Evolutionary conservation across 2,797 vertebrate genomes (phyloP).

Genomic region (Danio kyathit): DNA sequence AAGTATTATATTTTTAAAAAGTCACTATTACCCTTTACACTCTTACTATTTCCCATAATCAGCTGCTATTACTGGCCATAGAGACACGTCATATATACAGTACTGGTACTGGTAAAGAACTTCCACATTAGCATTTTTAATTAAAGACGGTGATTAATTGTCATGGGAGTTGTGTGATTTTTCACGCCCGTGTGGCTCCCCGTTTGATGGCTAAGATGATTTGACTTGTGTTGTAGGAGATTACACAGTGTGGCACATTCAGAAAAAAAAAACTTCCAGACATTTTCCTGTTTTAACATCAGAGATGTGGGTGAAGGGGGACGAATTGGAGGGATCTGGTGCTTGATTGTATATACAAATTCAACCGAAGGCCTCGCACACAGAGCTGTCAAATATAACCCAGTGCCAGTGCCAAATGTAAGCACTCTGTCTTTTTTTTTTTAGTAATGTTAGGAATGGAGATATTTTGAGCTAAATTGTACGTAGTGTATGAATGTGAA

Average conservation of each 20-base stretch:
- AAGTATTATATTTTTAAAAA: background rate
- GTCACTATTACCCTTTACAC: background rate
- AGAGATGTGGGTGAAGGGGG: constrained; percentile 55
- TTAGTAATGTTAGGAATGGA: constrained; percentile 66
- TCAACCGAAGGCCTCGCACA: constrained; percentile 54
- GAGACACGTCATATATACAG: constrained; percentile 65
- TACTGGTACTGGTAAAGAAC: constrained; percentile 69
- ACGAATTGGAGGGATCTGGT: constrained; percentile 43
- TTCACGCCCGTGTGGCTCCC: constrained; percentile 71
- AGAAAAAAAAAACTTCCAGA: constrained; percentile 66
- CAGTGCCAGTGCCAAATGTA: constrained; percentile 55
- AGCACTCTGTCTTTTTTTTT: constrained; percentile 52
- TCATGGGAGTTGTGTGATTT: constrained; percentile 75
- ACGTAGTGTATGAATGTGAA: no score
- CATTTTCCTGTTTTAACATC: constrained; percentile 71
- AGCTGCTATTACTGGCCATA: background rate
- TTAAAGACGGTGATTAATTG: constrained; percentile 81
- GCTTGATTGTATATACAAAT: constrained; percentile 60
- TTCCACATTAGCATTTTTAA: constrained; percentile 81
- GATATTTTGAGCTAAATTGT: background rate
- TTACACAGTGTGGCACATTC: constrained; percentile 69
- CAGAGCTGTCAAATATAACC: constrained; percentile 62
- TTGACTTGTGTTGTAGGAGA: constrained; percentile 71
- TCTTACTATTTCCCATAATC: background rate
- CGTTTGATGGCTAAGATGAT: constrained; percentile 76